Base-by-base conservation (phyloP, 2,797 vertebrate species). In the Manis crassicaudata region DNA sequence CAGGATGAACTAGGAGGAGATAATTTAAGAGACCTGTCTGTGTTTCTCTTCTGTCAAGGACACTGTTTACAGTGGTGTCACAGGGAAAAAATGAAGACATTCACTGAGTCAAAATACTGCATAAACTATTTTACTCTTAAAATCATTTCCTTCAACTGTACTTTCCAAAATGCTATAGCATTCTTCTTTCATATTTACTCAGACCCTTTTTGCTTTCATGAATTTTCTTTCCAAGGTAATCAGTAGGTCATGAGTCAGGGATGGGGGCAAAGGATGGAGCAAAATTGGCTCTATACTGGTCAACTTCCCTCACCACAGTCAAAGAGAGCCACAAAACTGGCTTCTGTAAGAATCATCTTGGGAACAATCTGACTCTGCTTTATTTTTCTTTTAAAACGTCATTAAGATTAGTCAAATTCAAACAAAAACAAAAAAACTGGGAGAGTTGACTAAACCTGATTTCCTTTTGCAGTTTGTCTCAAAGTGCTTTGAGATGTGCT, bases 221-320 rank as follows among this genome's bases (percentile, higher is more conserved):
- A 50, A 88, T 96, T 90, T 96, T 85, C 84, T 85, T 70, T 70
- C 54, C 70, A 63, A 92, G 73, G 63, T 67, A 81, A 95, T 92
- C 67, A 43, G 77, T 21, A 87, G 88, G 65, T 94, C 68, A 56
- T 37, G 90, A 96, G 88, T 43, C 20, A 67, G 52, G 16, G 56
- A 43, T 23, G 14, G 43, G 86, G 17, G 70, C 60, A 70, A 20
- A 92, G 73, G 50, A 65, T 5, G 23, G 77, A 68, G 82, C 58
- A 73, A 81, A 96, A 90, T 90, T 88, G 82, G 70, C 94, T 89
- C 29, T 46, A 62, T 5, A 91, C 88, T 54, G 92, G 88, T 95
- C 90, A 89, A 32, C n/a, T 70, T 88, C 67, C 50, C 62, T 93
- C 50, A 12, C 46, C 54, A 87, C 63, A 93, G 50, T 79, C 52